phyloP scores from a whole-genome alignment of 2,888 invertebrate species.

The Drosophila mulleri region DNA sequence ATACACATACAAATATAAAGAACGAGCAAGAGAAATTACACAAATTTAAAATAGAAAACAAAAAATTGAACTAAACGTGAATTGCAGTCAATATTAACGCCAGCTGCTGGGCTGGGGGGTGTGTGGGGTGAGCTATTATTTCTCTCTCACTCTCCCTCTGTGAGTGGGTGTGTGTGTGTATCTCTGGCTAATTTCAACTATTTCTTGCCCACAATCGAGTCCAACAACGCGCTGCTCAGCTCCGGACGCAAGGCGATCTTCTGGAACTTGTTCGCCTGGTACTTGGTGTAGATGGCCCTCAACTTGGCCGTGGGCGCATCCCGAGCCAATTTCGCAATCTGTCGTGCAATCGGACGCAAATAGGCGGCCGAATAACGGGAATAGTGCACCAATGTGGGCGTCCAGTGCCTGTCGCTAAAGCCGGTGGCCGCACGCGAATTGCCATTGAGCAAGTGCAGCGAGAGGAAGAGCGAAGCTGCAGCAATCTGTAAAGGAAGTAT shows the following conservation, averaged over 20 bases:
- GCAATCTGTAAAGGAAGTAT: slow-evolving; percentile 74
- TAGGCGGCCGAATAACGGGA: slow-evolving; percentile 90
- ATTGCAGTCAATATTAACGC: slow-evolving; percentile 26
- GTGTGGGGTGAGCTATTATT: not conserved
- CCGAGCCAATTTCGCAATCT: slow-evolving; percentile 89
- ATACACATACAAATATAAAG: slow-evolving; percentile 4
- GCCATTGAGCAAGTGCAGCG: slow-evolving; percentile 82
- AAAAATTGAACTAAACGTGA: slow-evolving; percentile 70
- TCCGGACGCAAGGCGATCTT: slow-evolving; percentile 89
- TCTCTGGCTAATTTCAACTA: slow-evolving; percentile 18
- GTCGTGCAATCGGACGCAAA: slow-evolving; percentile 89
- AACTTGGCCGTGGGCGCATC: slow-evolving; percentile 90
- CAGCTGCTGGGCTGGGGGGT: slow-evolving; percentile 11
- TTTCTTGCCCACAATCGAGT: slow-evolving; percentile 76
- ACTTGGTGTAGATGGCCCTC: slow-evolving; percentile 90
- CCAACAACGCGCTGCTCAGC: slow-evolving; percentile 84
- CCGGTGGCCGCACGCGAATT: slow-evolving; percentile 70
- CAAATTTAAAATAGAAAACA: slow-evolving; percentile 72
- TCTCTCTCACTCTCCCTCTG: not conserved
- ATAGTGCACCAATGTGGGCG: slow-evolving; percentile 90
- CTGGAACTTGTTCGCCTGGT: slow-evolving; percentile 87
- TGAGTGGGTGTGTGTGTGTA: not conserved
- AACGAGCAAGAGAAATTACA: slow-evolving; percentile 56
- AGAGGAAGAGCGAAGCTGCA: slow-evolving; percentile 82
- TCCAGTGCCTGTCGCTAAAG: slow-evolving; percentile 88